Conservation (phyloP, 1,140 invertebrate species). For the Papilio aristodemus region DNA sequence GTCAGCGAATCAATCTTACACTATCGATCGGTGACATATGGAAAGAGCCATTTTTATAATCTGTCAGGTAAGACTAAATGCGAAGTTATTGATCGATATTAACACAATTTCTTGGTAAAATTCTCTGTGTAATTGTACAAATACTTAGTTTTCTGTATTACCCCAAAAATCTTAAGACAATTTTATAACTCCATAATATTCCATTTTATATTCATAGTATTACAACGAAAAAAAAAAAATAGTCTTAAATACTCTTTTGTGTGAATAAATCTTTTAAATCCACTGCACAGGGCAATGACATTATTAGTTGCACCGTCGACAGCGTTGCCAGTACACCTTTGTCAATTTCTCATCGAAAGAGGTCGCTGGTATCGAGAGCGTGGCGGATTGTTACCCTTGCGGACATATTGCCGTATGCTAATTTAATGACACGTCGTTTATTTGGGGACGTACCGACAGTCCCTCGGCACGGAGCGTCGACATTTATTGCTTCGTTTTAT, state of each 20-base stretch:
- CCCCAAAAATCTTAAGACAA: too few relatives aligned
- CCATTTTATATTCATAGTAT: too few relatives aligned
- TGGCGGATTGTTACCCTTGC: constrained; percentile 57
- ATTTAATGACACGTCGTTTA: constrained; percentile 68
- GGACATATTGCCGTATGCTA: constrained; percentile 68
- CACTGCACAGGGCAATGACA: constrained; percentile 20
- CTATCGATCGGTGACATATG: too few relatives aligned
- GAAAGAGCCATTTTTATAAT: too few relatives aligned
- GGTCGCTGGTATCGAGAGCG: constrained; percentile 49
- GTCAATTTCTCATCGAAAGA: constrained; percentile 46
- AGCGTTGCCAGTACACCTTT: constrained; percentile 37
- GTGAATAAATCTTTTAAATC: not conserved
- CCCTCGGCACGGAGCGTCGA: constrained; percentile 45
- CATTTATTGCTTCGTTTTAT: constrained; percentile 47
- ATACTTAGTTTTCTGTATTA: too few relatives aligned
- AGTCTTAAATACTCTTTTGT: not conserved
- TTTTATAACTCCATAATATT: too few relatives aligned
- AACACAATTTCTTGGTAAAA: too few relatives aligned
- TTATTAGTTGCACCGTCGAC: constrained; percentile 12
- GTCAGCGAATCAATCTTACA: too few relatives aligned
- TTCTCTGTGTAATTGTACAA: too few relatives aligned
- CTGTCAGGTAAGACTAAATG: too few relatives aligned
- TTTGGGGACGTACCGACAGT: constrained; percentile 52
- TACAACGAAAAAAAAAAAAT: not conserved
- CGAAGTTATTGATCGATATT: too few relatives aligned